Base-by-base conservation (phyloP, 2,113 vertebrate species). In the Paradisaea rubra region DNA sequence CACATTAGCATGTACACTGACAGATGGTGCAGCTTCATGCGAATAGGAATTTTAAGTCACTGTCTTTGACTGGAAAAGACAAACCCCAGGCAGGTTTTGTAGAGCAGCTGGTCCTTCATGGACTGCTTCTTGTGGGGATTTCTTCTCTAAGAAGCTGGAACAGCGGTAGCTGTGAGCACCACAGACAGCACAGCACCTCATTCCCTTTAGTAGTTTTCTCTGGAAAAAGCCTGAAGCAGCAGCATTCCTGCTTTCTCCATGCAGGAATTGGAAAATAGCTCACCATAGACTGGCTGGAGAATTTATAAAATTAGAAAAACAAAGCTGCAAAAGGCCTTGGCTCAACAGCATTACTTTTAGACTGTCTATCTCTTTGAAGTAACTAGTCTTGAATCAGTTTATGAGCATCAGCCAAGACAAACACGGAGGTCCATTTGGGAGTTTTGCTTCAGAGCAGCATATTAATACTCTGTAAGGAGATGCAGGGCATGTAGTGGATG, bases 271-370 rank as follows among this genome's bases (percentile, higher is more conserved):
- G 74, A 86, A 93, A 95, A 85, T 0, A 95, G 47, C 56, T 93
- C 71, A 83, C 20, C 56, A 37, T 37, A 78, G 79, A 81, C 44
- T 73, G 81, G 60, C 68, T 82, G 56, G 22, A 94, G 95, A 85
- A 86, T 47, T 88, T 63, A 86, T 63, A 66, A 95, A 94, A 94
- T 89, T 59, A 92, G 81, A 91, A 95, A 95, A 94, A 86, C 68
- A 88, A 95, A 94, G 72, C 59, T 86, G 85, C 64, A 80, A 81
- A 96, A 93, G 63, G 47, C 79, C 72, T 81, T 93, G 94, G 79
- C 91, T 95, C 82, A 91, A 56, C 21, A 80, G 82, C 2, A 0
- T 70, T 88, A 56, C 88, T 95, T 95, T 89, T 54, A 86, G 83
- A 44, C 60, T 89, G 84, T 41, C 72, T 91, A 72, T 42, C 33